These are phyloP conservation scores for Gadopsis bispinosus DNA, from an alignment of 2,797 vertebrate species.

Conservation along the genomic window DNA sequence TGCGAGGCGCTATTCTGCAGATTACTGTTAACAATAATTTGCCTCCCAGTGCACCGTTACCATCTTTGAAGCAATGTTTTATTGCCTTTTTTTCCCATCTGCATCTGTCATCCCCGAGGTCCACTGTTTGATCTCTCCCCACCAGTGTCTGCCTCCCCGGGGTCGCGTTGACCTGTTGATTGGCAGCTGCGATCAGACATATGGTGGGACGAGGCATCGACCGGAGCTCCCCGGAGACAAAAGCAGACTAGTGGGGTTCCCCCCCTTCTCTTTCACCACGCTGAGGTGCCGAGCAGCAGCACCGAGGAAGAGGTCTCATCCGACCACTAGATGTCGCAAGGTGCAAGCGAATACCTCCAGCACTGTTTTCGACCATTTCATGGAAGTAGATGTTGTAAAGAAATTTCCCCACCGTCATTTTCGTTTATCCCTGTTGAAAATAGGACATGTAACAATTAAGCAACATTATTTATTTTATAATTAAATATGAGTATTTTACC, in stretches of 20 bases:
- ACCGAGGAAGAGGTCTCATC: neutral
- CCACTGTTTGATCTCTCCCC: constrained; percentile 84
- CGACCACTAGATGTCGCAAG: constrained; percentile 83
- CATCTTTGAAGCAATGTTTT: constrained; percentile 87
- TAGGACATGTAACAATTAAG: neutral
- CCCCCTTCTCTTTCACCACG: constrained; percentile 24
- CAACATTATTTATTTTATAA: neutral
- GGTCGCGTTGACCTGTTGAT: constrained; percentile 88
- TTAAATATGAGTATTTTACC: neutral
- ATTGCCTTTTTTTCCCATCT: constrained; percentile 83
- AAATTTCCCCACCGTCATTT: neutral
- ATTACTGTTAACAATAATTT: constrained; percentile 87
- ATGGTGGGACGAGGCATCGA: constrained; percentile 87
- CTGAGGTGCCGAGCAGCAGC: constrained; percentile 30
- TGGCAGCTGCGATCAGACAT: constrained; percentile 88
- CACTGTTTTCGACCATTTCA: neutral
- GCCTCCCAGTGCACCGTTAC: constrained; percentile 82
- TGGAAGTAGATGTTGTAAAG: neutral
- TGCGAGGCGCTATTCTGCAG: constrained; percentile 84
- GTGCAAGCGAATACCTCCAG: constrained; percentile 65
- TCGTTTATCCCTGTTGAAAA: neutral
- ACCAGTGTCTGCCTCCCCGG: constrained; percentile 81
- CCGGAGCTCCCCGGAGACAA: constrained; percentile 80
- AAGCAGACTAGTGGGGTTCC: constrained; percentile 73
- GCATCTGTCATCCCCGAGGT: constrained; percentile 85